Conservation (phyloP, 2,888 invertebrate species). For the Poecilobothrus nobilitatus region DNA sequence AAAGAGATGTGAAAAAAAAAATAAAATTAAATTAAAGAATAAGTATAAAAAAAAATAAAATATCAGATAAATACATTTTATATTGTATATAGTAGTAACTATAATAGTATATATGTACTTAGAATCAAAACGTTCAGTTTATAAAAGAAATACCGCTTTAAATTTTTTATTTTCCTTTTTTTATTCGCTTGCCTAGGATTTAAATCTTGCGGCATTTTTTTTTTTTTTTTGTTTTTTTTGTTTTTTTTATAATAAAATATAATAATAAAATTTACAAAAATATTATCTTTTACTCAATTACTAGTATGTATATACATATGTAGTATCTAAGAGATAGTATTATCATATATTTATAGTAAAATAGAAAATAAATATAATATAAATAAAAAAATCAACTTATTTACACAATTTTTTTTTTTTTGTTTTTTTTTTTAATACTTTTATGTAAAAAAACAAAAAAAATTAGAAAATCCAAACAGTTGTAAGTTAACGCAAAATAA, state of each 20-base stretch:
- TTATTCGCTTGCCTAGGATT: neutral
- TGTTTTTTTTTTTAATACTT: too few relatives aligned
- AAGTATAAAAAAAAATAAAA: neutral
- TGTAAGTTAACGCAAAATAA: constrained; percentile 1
- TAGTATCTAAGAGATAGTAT: too few relatives aligned
- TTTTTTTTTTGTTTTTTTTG: too few relatives aligned
- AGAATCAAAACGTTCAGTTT: neutral
- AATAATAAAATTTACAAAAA: neutral
- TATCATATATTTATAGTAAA: too few relatives aligned
- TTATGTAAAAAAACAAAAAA: neutral
- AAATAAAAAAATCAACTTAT: too few relatives aligned
- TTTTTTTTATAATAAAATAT: neutral
- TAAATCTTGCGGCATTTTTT: neutral
- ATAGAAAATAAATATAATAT: too few relatives aligned
- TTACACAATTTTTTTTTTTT: too few relatives aligned
- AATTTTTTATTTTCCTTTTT: neutral
- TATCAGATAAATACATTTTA: too few relatives aligned
- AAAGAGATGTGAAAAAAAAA: neutral
- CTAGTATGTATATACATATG: neutral
- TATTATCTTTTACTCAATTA: neutral
- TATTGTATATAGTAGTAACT: too few relatives aligned
- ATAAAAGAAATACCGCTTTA: neutral
- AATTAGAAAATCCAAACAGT: neutral
- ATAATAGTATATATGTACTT: too few relatives aligned
- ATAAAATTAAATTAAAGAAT: neutral